Base-by-base conservation (phyloP, 2,113 vertebrate species). In the Corythoichthys intestinalis region DNA sequence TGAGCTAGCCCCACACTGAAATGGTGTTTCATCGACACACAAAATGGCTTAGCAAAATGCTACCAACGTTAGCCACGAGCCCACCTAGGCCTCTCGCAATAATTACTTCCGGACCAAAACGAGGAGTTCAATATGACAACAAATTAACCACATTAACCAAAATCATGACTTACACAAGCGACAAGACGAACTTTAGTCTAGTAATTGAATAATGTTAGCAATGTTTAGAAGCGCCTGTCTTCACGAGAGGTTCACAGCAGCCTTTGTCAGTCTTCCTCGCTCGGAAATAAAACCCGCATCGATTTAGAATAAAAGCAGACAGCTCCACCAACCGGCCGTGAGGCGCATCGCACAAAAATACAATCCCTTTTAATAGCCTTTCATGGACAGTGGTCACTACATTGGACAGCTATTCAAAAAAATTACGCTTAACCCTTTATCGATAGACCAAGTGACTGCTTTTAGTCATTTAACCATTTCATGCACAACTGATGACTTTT, bases 151-250 rank as follows among this genome's bases (percentile, higher is more conserved):
- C 46, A 56, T 41, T 38, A 39, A 61, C 69, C 46, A 34, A 38
- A 44, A 39, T 35, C 4, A 65, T 37, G 35, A 89, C 87, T 89
- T 89, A 89, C 87, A 75, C 77, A 77, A 62, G 11, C 20, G 20
- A 54, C 50, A 80, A 80, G 41, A 39, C 8, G 65, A 46, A 10
- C 59, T 28, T 57, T 15, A 64, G 4, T 0, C 6, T 72, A 72
- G 68, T 59, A 28, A 3, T 4, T 74, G 11, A 17, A 66, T 28
- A 28, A 1, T 35, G 48, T 39, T 6, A 47, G 52, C 2, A 65
- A 20, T 20, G 2, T 48, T 46, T 1, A 9, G 8, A 2, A 65
- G 3, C 0, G 11, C 34, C 61, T 52, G 37, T 38, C 6, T 39
- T 11, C 2, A 2, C 3, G 8, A n/a, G 7, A 44, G 6, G 34